phyloP scores from a whole-genome alignment of 2,113 vertebrate genomes.

The Narcine bancroftii region DNA sequence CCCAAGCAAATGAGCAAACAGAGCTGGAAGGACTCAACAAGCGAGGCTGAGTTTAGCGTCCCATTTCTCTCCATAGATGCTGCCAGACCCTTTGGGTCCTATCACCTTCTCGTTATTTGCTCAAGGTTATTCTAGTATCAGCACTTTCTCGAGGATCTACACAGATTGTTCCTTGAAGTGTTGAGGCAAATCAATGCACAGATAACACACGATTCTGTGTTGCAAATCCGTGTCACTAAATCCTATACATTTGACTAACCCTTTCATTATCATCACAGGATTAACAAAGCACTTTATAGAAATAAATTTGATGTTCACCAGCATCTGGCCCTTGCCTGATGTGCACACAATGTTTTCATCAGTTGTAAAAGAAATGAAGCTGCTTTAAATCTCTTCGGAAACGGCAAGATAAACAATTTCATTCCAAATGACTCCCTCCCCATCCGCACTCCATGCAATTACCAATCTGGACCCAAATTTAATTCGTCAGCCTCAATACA shows the following conservation, averaged over 20 bases:
- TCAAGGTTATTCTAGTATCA: too few relatives aligned
- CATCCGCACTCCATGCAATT: background rate
- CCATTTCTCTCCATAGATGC: too few relatives aligned
- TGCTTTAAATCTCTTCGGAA: background rate
- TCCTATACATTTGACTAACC: background rate
- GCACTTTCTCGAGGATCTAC: too few relatives aligned
- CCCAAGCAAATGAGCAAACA: too few relatives aligned
- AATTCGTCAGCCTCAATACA: background rate
- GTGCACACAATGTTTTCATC: background rate
- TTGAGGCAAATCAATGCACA: background rate
- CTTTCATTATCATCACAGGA: background rate
- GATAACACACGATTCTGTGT: background rate
- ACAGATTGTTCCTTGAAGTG: background rate
- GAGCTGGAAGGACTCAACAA: too few relatives aligned
- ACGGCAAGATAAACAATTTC: background rate
- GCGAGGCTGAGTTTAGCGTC: too few relatives aligned
- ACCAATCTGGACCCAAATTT: background rate
- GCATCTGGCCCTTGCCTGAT: background rate
- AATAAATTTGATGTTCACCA: background rate
- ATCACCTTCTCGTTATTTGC: too few relatives aligned
- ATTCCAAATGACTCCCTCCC: background rate
- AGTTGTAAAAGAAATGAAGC: background rate
- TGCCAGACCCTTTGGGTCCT: too few relatives aligned
- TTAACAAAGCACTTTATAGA: background rate
- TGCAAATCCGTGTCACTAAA: background rate